Conservation (phyloP, 35 echinoderm and acorn worm species). For the Heliocidaris erythrogramma region DNA sequence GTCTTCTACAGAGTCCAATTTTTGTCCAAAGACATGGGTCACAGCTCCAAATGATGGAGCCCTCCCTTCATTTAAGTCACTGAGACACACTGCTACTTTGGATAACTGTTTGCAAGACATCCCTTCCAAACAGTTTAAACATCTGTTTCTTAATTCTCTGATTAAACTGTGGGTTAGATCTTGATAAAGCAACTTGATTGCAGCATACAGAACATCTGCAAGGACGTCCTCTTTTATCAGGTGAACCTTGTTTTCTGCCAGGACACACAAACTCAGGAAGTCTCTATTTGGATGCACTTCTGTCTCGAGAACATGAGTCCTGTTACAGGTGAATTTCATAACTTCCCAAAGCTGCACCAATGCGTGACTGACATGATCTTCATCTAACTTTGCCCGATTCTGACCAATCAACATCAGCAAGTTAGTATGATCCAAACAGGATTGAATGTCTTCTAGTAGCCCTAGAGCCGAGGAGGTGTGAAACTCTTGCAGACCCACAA, state of each 20-base stretch:
- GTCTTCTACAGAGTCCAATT: constrained; percentile 55
- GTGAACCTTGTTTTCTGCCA: constrained; percentile 74
- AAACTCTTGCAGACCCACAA: background rate
- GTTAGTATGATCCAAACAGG: constrained; percentile 5
- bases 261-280: constrained; percentile 63
- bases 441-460: constrained; percentile 38
- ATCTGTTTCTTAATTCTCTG: constrained; percentile 63
- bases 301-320: background rate
- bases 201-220: constrained; percentile 65
- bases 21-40: constrained; percentile 34
- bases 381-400: constrained; percentile 37
- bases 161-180: constrained; percentile 56
- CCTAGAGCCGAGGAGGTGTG: constrained; percentile 1
- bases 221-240: constrained; percentile 59
- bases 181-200: constrained; percentile 56
- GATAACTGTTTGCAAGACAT: constrained; percentile 65
- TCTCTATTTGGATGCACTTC: constrained; percentile 40
- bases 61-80: constrained; percentile 55
- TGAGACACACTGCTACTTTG: constrained; percentile 72
- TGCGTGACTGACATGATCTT: constrained; percentile 34
- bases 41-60: constrained; percentile 57
- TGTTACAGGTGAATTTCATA: constrained; percentile 23
- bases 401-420: constrained; percentile 29
- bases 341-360: constrained; percentile 41
- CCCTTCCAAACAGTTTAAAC: constrained; percentile 36